Evolutionary conservation across 53 echinoderm and acorn worm species (phyloP).

Genomic region (Astropecten irregularis): DNA sequence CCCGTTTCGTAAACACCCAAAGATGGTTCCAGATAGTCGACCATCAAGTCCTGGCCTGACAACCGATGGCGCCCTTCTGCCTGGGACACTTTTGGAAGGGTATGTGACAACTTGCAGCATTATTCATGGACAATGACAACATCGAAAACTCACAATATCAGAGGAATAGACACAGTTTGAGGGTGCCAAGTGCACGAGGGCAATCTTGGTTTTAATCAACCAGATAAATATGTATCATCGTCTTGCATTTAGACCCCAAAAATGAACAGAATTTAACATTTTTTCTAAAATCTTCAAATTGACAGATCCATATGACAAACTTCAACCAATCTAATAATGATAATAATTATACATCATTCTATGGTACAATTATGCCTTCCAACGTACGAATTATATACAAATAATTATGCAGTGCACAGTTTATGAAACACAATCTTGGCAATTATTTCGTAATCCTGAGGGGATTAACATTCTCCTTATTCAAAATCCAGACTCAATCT

Average conservation of each 20-base stretch:
- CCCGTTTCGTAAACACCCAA: too few species aligned
- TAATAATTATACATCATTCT: conserved; percentile 50
- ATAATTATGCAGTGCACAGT: conserved; percentile 23
- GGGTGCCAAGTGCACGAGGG: conserved; percentile 48
- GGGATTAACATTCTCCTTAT: too few species aligned
- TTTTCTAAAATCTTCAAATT: conserved; percentile 31
- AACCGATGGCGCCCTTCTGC: too few species aligned
- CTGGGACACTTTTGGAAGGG: too few species aligned
- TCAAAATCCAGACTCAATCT: too few species aligned
- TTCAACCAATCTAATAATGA: conserved; percentile 39
- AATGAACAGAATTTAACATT: neutral
- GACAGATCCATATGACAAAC: conserved; percentile 25
- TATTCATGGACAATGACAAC: too few species aligned
- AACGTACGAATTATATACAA: conserved; percentile 50
- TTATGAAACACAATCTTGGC: neutral
- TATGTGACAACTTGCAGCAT: too few species aligned
- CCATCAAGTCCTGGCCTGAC: too few species aligned
- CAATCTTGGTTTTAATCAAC: conserved; percentile 40
- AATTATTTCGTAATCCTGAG: too few species aligned
- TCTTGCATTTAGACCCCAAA: conserved; percentile 31
- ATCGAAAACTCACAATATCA: too few species aligned
- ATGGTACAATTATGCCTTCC: conserved; percentile 20
- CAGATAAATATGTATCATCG: conserved; percentile 39
- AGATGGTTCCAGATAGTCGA: too few species aligned
- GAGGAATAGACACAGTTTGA: too few species aligned